Percentiles rank a stretch among this genome's conserved stretches.
Evolutionary conservation across 2,797 vertebrate genomes (phyloP).

Genomic region (Distichodus sexfasciatus): DNA sequence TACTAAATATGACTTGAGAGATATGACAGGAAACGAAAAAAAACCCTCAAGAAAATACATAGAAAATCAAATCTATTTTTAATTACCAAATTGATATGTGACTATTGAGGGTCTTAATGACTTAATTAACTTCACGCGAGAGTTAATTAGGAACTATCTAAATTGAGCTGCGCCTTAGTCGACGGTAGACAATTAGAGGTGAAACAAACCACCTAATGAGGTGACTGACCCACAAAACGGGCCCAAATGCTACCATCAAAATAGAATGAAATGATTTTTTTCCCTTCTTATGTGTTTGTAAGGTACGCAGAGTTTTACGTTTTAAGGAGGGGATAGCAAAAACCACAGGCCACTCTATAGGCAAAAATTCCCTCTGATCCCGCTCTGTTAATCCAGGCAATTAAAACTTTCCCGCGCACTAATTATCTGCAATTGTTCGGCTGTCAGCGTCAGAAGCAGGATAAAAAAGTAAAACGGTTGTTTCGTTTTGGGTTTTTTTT

Average conservation of each 20-base stretch:
- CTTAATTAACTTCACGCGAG: conserved; percentile 93
- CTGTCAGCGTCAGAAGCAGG: conserved; percentile 65
- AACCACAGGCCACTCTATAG: conserved; percentile 56
- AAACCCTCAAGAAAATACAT: conserved; percentile 3
- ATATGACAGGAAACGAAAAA: conserved; percentile 51
- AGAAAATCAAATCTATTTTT: conserved; percentile 69
- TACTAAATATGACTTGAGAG: conserved; percentile 45
- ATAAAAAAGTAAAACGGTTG: conserved; percentile 75
- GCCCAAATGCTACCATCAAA: conserved; percentile 82
- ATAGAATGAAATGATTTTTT: conserved; percentile 79
- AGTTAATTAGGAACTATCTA: conserved; percentile 98
- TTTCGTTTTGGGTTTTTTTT: conserved; percentile 81
- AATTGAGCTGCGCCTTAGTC: conserved; percentile 96
- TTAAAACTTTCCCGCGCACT: conserved; percentile 88
- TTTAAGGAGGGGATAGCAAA: conserved; percentile 53
- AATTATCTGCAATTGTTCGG: conserved; percentile 89
- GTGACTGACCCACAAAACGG: conserved; percentile 84
- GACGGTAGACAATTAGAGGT: conserved; percentile 98
- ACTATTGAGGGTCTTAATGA: conserved; percentile 96
- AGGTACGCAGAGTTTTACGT: conserved; percentile 24
- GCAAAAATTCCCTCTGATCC: conserved; percentile 82
- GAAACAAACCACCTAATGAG: conserved; percentile 96
- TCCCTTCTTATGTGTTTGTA: conserved; percentile 69
- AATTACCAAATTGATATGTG: conserved; percentile 98
- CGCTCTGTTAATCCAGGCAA: conserved; percentile 86